Percentiles rank a stretch among this genome's conserved stretches.
These are phyloP conservation scores for Mastomys coucha DNA, from an alignment of 2,113 vertebrate genomes.

Conservation along the genomic window DNA sequence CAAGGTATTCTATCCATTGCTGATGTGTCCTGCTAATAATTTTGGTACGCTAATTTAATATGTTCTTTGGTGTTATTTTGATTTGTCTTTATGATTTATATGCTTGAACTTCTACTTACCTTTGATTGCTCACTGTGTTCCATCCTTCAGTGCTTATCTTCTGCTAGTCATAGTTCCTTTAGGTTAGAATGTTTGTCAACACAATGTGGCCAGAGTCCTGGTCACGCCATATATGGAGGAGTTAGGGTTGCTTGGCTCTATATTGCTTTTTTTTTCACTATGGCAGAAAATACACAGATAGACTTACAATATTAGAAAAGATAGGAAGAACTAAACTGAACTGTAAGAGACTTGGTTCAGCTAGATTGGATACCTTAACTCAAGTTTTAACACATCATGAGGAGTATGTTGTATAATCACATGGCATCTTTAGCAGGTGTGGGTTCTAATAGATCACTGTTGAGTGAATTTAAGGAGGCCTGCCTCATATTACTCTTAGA, in stretches of 20 bases:
- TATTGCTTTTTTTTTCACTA: constrained; percentile 23
- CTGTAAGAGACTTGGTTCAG: background rate
- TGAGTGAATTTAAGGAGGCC: background rate
- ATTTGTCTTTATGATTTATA: constrained; percentile 39
- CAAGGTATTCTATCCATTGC: background rate
- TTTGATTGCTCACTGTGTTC: constrained; percentile 17
- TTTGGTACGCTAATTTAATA: constrained; percentile 1
- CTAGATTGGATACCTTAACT: background rate
- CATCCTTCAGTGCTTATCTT: background rate
- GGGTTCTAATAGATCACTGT: background rate
- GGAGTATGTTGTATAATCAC: background rate
- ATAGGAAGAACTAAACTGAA: background rate
- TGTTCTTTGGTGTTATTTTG: background rate
- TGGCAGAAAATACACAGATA: background rate
- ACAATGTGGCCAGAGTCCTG: background rate
- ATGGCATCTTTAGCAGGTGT: background rate
- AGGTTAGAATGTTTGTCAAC: background rate
- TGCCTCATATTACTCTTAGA: background rate
- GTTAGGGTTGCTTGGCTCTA: background rate
- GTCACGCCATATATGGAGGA: background rate
- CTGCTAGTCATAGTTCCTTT: background rate
- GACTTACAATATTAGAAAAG: background rate
- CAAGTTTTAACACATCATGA: background rate
- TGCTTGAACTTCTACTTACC: background rate
- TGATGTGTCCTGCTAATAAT: constrained; percentile 16